Conservation (phyloP, 2,113 vertebrate genomes). For the Myodes glareolus region DNA sequence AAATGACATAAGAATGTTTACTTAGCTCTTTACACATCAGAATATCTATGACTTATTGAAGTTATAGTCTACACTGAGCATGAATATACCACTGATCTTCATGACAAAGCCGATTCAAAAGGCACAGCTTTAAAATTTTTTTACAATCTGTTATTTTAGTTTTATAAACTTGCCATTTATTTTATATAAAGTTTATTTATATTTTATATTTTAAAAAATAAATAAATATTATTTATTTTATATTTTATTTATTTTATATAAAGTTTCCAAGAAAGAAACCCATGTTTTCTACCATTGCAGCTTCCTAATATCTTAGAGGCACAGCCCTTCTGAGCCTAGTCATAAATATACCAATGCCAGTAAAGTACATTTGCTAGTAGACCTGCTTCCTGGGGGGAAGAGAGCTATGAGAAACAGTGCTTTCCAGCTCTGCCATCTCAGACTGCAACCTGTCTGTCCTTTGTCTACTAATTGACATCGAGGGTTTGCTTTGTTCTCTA, state of each 20-base stretch:
- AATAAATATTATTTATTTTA: too few species aligned
- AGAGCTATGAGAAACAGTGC: background rate
- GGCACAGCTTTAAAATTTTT: background rate
- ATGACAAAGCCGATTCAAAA: background rate
- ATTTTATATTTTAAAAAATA: too few species aligned
- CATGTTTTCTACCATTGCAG: background rate
- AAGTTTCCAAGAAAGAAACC: constrained; percentile 1
- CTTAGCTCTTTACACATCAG: background rate
- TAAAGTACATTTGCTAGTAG: background rate
- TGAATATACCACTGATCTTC: background rate
- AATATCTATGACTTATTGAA: background rate
- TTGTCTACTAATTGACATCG: background rate
- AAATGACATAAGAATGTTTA: background rate
- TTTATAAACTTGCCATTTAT: background rate
- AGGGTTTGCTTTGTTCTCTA: background rate
- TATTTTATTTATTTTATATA: background rate
- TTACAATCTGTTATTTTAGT: background rate
- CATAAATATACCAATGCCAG: background rate
- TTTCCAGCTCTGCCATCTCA: background rate
- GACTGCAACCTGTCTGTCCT: background rate
- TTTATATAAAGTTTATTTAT: too few species aligned
- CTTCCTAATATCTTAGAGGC: background rate
- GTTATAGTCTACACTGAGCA: background rate
- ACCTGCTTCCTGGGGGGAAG: background rate
- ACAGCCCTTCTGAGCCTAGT: background rate